Evolutionary conservation across 2,113 vertebrate genomes (phyloP).

Genomic region (Engraulis encrasicolus): DNA sequence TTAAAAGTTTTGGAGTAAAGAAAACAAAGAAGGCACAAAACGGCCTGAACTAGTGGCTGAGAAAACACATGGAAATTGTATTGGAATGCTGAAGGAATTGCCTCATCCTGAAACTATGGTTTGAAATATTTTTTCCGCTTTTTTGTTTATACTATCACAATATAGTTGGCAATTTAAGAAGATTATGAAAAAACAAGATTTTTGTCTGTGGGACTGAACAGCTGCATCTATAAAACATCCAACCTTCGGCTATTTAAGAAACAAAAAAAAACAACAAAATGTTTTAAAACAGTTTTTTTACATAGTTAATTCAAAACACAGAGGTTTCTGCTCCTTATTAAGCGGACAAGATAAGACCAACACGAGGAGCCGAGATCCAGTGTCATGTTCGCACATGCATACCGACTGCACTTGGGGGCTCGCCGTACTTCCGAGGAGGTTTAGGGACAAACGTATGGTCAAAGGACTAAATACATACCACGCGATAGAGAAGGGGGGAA

Average conservation of each 20-base stretch:
- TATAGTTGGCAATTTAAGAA: neutral
- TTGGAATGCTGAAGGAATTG: too few species aligned
- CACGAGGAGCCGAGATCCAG: neutral
- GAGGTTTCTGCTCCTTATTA: neutral
- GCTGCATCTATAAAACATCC: too few species aligned
- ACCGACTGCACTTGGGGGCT: neutral
- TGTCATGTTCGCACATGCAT: neutral
- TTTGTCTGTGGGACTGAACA: too few species aligned
- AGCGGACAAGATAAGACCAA: neutral
- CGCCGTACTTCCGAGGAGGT: too few species aligned
- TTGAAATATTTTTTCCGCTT: neutral
- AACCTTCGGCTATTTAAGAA: too few species aligned
- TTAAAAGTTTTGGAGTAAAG: too few species aligned
- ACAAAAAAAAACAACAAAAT: too few species aligned
- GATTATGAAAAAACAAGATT: neutral
- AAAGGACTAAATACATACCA: neutral
- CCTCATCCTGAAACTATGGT: neutral
- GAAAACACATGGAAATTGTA: neutral
- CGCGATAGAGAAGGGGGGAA: neutral
- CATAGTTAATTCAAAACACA: neutral
- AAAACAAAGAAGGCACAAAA: neutral
- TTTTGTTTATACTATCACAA: neutral
- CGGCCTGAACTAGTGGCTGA: too few species aligned
- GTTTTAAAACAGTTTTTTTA: too few species aligned
- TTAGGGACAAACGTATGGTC: neutral